phyloP scores from a whole-genome alignment of 2,113 vertebrate species.

The Marcusenius ussheri region DNA sequence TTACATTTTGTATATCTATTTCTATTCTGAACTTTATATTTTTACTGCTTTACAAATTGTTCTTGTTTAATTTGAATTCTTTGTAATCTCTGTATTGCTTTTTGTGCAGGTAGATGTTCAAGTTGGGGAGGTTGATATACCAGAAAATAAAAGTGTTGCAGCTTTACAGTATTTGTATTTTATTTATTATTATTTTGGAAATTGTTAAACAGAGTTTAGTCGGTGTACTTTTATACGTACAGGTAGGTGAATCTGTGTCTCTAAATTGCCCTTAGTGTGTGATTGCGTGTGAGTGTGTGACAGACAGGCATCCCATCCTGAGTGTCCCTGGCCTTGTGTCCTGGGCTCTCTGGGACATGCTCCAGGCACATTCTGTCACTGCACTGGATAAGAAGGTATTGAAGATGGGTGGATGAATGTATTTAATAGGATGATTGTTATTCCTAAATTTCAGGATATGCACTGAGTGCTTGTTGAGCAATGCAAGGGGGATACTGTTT shows the following conservation, averaged over 20 bases:
- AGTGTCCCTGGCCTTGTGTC: neutral
- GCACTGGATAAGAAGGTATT: neutral
- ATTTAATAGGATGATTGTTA: neutral
- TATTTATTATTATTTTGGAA: neutral
- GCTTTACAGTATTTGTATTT: neutral
- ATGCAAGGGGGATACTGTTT: neutral
- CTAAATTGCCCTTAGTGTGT: no score
- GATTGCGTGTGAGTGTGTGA: neutral
- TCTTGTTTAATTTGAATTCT: neutral
- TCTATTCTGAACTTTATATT: neutral
- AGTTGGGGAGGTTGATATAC: neutral
- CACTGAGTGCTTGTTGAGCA: neutral
- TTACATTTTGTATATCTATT: conserved; percentile 4
- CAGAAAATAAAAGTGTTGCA: neutral
- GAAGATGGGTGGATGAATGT: neutral
- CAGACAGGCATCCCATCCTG: neutral
- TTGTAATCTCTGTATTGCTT: neutral
- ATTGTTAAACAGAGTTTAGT: neutral
- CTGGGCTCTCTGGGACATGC: neutral
- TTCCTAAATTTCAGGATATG: neutral
- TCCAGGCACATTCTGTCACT: neutral
- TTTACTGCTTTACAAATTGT: neutral
- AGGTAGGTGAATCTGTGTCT: neutral
- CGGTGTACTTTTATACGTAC: neutral
- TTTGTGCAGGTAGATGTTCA: neutral